Base-by-base conservation (phyloP, 2,797 vertebrate genomes). In the Adelosebastes latens region DNA sequence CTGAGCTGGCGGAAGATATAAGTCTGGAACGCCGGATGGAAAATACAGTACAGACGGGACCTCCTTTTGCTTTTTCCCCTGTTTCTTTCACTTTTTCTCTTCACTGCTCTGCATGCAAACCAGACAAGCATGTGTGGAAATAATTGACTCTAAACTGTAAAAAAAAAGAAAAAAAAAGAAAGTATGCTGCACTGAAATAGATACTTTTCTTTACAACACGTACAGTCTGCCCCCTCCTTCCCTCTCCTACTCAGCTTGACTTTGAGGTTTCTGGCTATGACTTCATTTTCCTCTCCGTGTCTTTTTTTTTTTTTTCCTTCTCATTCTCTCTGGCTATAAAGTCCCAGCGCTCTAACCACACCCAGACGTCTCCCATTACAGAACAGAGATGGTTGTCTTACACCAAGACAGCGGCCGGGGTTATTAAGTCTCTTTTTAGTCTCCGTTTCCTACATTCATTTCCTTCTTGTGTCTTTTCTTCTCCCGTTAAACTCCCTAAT, bases 351-450 rank as follows among this genome's bases (percentile, higher is more conserved):
- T 90, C 76, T 85, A 87, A 94, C 94, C 93, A 95, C 95, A 88
- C 94, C 95, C 94, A 93, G 91, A 89, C 87, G 79, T 91, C 92
- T 95, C 87, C 82, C 89, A 87, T 95, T 95, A 93, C 91, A 90
- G 82, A 87, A 66, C 86, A 80, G 78, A 91, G 82, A 88, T 84
- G 77, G 62, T 72, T 56, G 13, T 75, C 81, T 82, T 69, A 55
- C 61, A 82, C 85, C 83, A 84, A 85, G 69, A 70, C 20, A 46
- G 20, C 1, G 32, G 52, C 34, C 22, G 1, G 1, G 13, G 31
- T 61, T 32, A 31, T 32, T 60, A 82, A 78, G 27, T 59, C 31
- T 53, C 18, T 14, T 32, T 42, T 72, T 34, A 56, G 29, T 46
- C 55, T 73, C 25, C 22, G 16, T 63, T 77, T 66, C 36, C 65